Percentiles rank a stretch among this genome's conserved stretches.
phyloP scores from a whole-genome alignment of 2,888 invertebrate genomes.

The Dasysyrphus tricinctus region DNA sequence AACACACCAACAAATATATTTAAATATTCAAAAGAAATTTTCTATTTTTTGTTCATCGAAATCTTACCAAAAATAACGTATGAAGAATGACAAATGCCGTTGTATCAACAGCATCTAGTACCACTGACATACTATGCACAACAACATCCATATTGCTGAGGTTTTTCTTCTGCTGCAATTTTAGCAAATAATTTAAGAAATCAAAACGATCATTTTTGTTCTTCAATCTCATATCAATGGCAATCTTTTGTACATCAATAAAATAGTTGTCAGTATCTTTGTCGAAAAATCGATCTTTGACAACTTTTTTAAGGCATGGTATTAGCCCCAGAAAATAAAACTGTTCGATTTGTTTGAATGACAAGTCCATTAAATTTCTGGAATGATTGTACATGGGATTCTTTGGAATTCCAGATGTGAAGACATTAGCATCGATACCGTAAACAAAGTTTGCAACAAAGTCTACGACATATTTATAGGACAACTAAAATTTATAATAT shows the following conservation, averaged over 20 bases:
- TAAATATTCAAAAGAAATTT: neutral
- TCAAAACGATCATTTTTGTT: slow-evolving; percentile 77
- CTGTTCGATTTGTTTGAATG: slow-evolving; percentile 76
- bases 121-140: slow-evolving; percentile 79
- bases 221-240: slow-evolving; percentile 77
- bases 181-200: slow-evolving; percentile 79
- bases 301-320: slow-evolving; percentile 76
- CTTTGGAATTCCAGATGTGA: slow-evolving; percentile 66
- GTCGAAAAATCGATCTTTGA: slow-evolving; percentile 77
- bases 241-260: slow-evolving; percentile 77
- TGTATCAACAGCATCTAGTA: slow-evolving; percentile 81
- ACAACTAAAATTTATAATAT: slow-evolving; percentile 74
- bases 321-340: slow-evolving; percentile 77
- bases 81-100: slow-evolving; percentile 78
- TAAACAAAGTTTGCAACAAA: slow-evolving; percentile 80
- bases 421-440: slow-evolving; percentile 80
- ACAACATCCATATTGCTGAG: slow-evolving; percentile 79
- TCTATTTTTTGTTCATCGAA: neutral
- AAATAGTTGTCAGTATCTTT: slow-evolving; percentile 86
- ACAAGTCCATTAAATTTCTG: slow-evolving; percentile 75
- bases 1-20: neutral
- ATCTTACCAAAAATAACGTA: slow-evolving; percentile 54
- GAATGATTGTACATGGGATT: slow-evolving; percentile 77
- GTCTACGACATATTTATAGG: slow-evolving; percentile 78
- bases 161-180: slow-evolving; percentile 78